Percentiles rank a stretch among this genome's conserved stretches.
Conservation (phyloP, 2,797 vertebrate genomes). For the Sibirionetta formosa region DNA sequence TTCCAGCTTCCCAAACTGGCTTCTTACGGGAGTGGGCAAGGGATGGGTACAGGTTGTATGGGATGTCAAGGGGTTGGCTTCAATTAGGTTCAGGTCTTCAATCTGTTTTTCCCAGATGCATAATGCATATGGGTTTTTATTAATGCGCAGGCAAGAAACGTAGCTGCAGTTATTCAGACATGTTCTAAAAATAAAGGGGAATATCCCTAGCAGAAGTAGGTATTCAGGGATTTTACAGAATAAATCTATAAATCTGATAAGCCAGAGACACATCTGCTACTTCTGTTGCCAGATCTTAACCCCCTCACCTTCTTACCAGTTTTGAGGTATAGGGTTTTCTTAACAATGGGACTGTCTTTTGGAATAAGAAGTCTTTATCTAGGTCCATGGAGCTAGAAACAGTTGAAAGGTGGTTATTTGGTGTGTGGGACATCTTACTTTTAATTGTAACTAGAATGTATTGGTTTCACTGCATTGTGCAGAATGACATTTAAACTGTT, state of each 20-base stretch:
- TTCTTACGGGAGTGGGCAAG: not conserved
- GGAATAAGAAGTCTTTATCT: not conserved
- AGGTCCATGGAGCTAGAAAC: not conserved
- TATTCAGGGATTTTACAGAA: not conserved
- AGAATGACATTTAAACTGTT: not conserved
- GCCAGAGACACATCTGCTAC: not conserved
- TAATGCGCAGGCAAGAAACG: not conserved
- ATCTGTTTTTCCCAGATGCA: not conserved
- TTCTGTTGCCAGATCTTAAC: not conserved
- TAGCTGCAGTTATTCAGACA: not conserved
- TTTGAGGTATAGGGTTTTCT: not conserved
- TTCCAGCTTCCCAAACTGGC: not conserved
- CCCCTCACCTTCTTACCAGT: not conserved
- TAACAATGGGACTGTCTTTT: not conserved
- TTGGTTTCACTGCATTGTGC: not conserved
- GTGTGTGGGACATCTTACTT: too few relatives aligned
- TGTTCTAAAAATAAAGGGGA: slow-evolving; percentile 18
- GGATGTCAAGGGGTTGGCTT: not conserved
- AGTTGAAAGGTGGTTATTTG: not conserved
- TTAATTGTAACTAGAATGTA: rapidly evolving
- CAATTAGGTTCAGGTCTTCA: not conserved
- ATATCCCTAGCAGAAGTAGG: not conserved
- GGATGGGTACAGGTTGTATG: not conserved
- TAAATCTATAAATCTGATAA: slow-evolving; percentile 57
- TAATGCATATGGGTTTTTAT: rapidly evolving